phyloP scores from a whole-genome alignment of 2,888 invertebrate species.

The Branchellion lobata region DNA sequence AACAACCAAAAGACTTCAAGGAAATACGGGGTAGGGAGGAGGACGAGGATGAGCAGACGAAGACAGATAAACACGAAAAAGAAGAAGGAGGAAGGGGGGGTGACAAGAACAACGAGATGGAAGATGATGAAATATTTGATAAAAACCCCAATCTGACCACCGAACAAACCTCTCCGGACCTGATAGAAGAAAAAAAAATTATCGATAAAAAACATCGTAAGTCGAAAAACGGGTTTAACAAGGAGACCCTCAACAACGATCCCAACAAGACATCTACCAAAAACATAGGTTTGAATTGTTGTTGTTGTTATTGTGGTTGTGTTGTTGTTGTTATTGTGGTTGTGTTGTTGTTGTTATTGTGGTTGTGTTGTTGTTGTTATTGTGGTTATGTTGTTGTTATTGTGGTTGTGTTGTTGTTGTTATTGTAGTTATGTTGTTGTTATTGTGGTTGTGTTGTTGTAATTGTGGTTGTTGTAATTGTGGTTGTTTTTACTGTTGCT shows the following conservation, averaged over 20 bases:
- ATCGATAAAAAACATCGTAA: neutral
- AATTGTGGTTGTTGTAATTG: too few relatives aligned
- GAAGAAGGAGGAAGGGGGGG: constrained; percentile 15
- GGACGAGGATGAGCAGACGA: neutral
- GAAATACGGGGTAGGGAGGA: neutral
- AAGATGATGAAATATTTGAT: neutral
- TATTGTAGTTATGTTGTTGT: too few relatives aligned
- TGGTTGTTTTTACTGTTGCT: too few relatives aligned
- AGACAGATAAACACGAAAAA: neutral
- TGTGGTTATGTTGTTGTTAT: too few relatives aligned
- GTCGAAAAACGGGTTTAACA: constrained; percentile 21
- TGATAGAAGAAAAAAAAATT: neutral
- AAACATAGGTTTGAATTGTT: too few relatives aligned
- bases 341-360: too few relatives aligned
- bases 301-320: too few relatives aligned
- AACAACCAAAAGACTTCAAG: neutral
- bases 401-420: too few relatives aligned
- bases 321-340: too few relatives aligned
- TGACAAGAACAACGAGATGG: constrained; percentile 2
- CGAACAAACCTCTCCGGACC: neutral
- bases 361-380: too few relatives aligned
- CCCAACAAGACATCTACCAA: too few relatives aligned
- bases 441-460: too few relatives aligned
- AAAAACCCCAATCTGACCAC: neutral
- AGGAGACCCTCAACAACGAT: neutral